Evolutionary conservation across 2,113 vertebrate genomes (phyloP), one percentile per base, ranked within the genome.

Genomic region (Gopherus flavomarginatus): DNA sequence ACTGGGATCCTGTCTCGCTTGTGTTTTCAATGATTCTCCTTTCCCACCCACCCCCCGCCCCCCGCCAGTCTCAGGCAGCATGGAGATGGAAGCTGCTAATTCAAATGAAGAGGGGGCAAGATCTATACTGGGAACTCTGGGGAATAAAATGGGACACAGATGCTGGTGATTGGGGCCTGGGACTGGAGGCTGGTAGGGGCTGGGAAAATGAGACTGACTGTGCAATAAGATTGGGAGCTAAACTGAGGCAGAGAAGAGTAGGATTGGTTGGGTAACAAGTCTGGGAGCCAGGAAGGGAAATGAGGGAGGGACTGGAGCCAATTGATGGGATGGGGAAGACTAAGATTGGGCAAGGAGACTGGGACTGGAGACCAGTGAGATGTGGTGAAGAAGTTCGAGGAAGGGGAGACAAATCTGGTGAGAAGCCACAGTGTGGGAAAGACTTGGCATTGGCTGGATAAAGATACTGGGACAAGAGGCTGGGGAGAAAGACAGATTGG

Each of bases 1-100:
- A 11, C 17, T 38, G 38, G 17, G 38, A 81, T 65, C 78, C 13
- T 65, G 27, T 42, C 5, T 4, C 24, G 56, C 57, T 44, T 0
- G 0, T 84, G 59, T 88, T 92, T 95, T 90, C 59, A 49, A 13
- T 92, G 42, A 82, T 52, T 62, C 0, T 35, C 17, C 59, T 11
- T 11, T 16, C 22, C 3, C 10, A 50, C 21, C 53, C 1, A 8
- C 26, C 11, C 11, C 26, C n/a, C 1, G 21, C 26, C 11, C 11
- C 26, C n/a, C 1, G 21, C 21, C 11, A 11, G 21, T 75, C n/a
- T 10, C 38, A 42, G 72, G 11, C 38, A 75, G 9, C 11, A 42
- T 42, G 38, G 19, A 44, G 17, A 11, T 44, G 22, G 72, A 75
- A 75, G 21, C 38, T 24, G 57, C 29, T 29, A 2, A 38, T 72